A percentile compares a stretch with the other conserved stretches of the same genome.
Conservation (phyloP, 2,888 invertebrate species). For the Caenorhabditis sp. region DNA sequence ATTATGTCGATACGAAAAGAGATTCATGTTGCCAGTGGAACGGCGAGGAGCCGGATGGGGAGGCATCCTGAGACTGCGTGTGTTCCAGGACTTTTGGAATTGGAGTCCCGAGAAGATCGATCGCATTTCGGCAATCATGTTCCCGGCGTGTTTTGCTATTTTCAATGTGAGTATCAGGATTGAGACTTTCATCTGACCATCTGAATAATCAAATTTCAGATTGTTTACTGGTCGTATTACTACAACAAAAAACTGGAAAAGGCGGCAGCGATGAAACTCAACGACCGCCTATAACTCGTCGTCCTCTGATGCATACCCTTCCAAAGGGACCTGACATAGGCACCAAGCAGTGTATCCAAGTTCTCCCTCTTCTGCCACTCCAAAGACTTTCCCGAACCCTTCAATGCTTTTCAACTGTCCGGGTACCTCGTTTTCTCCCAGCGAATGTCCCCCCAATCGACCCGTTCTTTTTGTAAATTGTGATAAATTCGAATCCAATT, state of each 20-base stretch:
- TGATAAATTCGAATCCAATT: constrained; percentile 34
- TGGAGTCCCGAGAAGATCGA: constrained; percentile 81
- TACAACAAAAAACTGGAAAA: constrained; percentile 71
- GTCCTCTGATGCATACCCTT: constrained; percentile 8
- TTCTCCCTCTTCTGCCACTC: constrained; percentile 15
- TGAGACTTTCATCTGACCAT: too few species aligned
- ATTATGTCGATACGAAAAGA: constrained; percentile 72
- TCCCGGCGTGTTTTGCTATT: constrained; percentile 82
- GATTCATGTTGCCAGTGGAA: constrained; percentile 75
- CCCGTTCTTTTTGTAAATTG: constrained; percentile 52
- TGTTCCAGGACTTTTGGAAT: constrained; percentile 54
- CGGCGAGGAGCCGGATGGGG: constrained; percentile 56
- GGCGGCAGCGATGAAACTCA: constrained; percentile 64
- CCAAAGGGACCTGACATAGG: constrained; percentile 37
- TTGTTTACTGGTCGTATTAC: constrained; percentile 82
- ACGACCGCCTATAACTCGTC: constrained; percentile 29
- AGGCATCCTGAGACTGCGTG: constrained; percentile 31
- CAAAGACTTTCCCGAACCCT: constrained; percentile 37
- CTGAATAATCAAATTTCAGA: constrained; percentile 76
- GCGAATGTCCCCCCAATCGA: not conserved
- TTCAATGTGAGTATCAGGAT: constrained; percentile 78
- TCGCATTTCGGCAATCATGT: constrained; percentile 76
- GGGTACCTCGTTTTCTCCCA: constrained; percentile 23
- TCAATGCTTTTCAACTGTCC: constrained; percentile 33
- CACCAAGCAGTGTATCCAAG: constrained; percentile 39